Conservation (phyloP, 2,888 invertebrate species). For the Noctua janthe region DNA sequence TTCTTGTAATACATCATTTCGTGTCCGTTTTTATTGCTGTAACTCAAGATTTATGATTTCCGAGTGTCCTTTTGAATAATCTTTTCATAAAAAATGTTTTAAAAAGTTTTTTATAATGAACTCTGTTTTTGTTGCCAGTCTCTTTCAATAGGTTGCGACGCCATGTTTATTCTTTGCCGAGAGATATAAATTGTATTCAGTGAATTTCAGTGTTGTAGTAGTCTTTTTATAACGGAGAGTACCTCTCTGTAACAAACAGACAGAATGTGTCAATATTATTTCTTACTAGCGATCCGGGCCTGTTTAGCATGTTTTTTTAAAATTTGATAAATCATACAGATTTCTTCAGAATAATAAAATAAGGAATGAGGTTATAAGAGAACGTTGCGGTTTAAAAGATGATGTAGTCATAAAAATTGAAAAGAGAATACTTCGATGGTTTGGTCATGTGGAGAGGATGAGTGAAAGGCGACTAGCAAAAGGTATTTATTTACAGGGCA, state of each 20-base stretch:
- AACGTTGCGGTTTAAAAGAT: no score
- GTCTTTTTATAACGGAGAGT: constrained; percentile 1
- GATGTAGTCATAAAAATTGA: no score
- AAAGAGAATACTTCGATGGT: no score
- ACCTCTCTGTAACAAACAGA: not conserved
- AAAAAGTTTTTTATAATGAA: constrained; percentile 68
- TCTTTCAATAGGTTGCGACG: constrained; percentile 44
- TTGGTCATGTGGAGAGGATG: no score
- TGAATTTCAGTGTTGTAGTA: constrained; percentile 15
- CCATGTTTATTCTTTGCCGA: constrained; percentile 35
- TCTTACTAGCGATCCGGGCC: not conserved
- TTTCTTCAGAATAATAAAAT: not conserved
- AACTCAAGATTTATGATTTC: constrained; percentile 59
- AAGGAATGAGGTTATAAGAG: no score
- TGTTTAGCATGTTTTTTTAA: not conserved
- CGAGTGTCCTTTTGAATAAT: constrained; percentile 65
- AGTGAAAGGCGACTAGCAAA: no score
- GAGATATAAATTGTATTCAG: constrained; percentile 37
- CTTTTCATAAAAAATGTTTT: constrained; percentile 66
- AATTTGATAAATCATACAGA: not conserved
- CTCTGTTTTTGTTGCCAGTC: constrained; percentile 55
- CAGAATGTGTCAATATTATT: not conserved
- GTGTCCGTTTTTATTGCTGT: constrained; percentile 61
- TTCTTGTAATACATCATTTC: constrained; percentile 62
- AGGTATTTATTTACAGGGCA: no score